These are phyloP conservation scores for Periparus ater DNA, from an alignment of 2,797 vertebrate species.

Conservation along the genomic window DNA sequence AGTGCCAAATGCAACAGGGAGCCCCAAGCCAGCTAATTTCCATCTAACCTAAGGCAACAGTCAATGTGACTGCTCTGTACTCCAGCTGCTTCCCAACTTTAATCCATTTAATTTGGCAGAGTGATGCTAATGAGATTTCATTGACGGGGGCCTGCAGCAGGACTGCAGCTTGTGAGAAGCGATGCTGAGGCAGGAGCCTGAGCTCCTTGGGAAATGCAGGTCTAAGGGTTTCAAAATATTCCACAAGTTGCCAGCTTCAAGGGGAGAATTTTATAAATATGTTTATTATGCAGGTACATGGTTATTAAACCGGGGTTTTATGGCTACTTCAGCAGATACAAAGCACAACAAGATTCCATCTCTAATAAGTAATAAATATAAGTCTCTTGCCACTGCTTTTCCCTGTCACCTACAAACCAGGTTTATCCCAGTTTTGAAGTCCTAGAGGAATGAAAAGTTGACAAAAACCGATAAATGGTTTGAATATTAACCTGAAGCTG, in stretches of 20 bases:
- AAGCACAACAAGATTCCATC: not conserved
- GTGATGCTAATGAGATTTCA: constrained; percentile 66
- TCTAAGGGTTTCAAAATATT: not conserved
- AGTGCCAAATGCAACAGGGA: not conserved
- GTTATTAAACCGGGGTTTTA: constrained; percentile 16
- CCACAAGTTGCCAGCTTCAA: not conserved
- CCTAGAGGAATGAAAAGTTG: not conserved
- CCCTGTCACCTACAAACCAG: not conserved
- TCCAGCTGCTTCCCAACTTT: constrained; percentile 38
- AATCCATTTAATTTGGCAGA: constrained; percentile 60
- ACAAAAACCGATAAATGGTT: not conserved
- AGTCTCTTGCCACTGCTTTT: not conserved
- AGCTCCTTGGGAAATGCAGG: constrained; percentile 28
- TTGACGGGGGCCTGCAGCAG: not conserved
- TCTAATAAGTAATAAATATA: constrained; percentile 17
- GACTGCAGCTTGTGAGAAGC: not conserved
- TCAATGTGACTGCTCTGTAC: not conserved
- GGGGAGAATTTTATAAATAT: not conserved
- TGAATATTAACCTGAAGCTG: not conserved
- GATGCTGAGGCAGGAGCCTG: not conserved
- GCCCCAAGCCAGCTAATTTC: constrained; percentile 27
- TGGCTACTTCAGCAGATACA: not conserved
- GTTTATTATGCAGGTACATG: not conserved
- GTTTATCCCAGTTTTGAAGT: not conserved
- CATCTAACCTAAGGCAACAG: constrained; percentile 30